These are phyloP conservation scores for Iguana delicatissima DNA, from an alignment of 2,797 vertebrate species.

Conservation along the genomic window DNA sequence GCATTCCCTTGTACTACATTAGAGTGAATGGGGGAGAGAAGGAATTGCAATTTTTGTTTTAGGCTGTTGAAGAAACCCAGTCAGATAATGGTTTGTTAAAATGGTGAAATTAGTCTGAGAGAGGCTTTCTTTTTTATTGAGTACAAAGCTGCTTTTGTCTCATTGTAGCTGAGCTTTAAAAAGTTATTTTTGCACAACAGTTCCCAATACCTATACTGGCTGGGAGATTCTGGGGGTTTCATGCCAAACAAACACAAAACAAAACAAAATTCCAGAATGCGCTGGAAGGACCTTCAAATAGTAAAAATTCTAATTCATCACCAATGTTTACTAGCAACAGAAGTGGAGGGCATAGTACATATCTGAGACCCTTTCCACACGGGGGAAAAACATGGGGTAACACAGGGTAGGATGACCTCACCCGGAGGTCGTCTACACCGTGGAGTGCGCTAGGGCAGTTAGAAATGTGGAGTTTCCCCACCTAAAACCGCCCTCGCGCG, in stretches of 20 bases:
- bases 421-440: too few species aligned
- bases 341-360: neutral
- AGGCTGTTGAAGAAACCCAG: neutral
- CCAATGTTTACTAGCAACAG: neutral
- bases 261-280: too few species aligned
- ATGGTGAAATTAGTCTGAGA: neutral
- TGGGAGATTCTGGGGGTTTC: too few species aligned
- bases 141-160: neutral
- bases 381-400: too few species aligned
- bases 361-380: too few species aligned
- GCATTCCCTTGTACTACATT: neutral
- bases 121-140: neutral
- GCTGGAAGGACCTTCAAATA: neutral
- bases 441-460: too few species aligned
- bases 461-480: too few species aligned
- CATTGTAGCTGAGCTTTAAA: neutral
- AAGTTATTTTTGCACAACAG: too few species aligned
- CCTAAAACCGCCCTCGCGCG: too few species aligned
- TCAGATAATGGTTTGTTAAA: neutral
- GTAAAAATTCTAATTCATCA: neutral
- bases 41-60: neutral
- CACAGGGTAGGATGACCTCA: too few species aligned
- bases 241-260: too few species aligned
- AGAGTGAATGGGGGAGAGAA: neutral
- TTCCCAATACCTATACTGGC: too few species aligned